Base-by-base conservation (phyloP, 2,888 invertebrate species). In the Ethmia dodecea region DNA sequence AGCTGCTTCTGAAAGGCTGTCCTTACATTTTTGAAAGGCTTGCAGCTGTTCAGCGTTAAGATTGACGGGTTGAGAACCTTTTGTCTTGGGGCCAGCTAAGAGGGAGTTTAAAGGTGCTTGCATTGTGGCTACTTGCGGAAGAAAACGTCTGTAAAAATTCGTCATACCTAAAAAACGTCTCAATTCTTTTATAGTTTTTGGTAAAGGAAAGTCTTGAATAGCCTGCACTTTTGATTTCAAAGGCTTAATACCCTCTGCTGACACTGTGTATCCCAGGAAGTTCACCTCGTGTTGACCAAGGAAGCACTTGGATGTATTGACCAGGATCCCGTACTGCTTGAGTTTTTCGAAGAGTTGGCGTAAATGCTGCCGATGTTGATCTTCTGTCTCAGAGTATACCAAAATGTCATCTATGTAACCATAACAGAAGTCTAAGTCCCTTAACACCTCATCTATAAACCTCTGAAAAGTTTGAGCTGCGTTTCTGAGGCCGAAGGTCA, bases 381-480 rank as follows among this genome's bases (percentile, higher is more conserved):
- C n/a, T 6, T 35, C 34, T 8, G 28, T 10, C 0, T 49, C 43
- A 9, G 54, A 52, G 14, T 29, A 46, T 0, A 50, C 25, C 9
- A 67, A 39, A 33, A 67, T 46, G 34, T 67, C 66, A 25, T 71
- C 66, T 0, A 73, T 28, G 26, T 71, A 73, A 0, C 40, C 30
- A 32, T 48, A 65, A 3, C 6, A 14, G 13, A 42, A 49, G 5
- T 45, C 47, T 1, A 49, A 30, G 2, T 39, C 47, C 2, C 42
- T 14, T 0, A 16, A 18, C 16, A 45, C 20, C 10, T 54, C 46
- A 28, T 69, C 55, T 6, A 75, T 55, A 27, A 68, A 67, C 1
- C 64, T 45, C 37, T 72, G 64, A 42, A 77, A 62, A 0, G 69
- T 67, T 40, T 76, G 66, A 1, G 60, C 62, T 1, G 76, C 68